Conservation (phyloP, 2,113 vertebrate genomes). For the Leucosticte australis region DNA sequence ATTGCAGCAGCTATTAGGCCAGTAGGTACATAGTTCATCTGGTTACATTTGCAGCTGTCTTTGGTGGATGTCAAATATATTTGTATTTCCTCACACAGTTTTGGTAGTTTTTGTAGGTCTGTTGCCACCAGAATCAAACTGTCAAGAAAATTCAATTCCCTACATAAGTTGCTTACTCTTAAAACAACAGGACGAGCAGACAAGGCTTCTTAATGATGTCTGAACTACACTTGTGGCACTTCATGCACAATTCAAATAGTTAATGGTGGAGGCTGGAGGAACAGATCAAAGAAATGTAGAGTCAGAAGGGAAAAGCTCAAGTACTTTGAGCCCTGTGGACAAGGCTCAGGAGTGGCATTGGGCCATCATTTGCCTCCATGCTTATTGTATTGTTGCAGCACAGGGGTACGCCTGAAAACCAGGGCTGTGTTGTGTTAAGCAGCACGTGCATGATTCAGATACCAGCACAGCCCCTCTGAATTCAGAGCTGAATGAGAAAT, state of each 20-base stretch:
- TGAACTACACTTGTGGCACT: neutral
- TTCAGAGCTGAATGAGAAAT: neutral
- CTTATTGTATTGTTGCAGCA: neutral
- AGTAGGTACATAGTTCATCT: neutral
- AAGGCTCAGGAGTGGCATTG: neutral
- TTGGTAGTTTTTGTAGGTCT: neutral
- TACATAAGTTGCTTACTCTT: neutral
- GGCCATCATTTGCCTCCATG: fast-evolving
- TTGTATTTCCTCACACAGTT: neutral
- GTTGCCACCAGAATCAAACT: neutral
- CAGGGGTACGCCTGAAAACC: neutral
- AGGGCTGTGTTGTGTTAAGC: neutral
- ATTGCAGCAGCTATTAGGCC: neutral
- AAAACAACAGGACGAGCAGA: neutral
- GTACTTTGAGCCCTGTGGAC: neutral
- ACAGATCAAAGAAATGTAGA: neutral
- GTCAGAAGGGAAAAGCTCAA: neutral
- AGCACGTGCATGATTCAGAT: neutral
- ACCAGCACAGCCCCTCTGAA: neutral
- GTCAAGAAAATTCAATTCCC: neutral
- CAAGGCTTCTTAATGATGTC: neutral
- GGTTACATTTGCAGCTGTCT: neutral
- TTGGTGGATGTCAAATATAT: neutral
- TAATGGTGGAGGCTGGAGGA: neutral
- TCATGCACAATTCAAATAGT: neutral